Evolutionary conservation across 2,888 invertebrate genomes (phyloP).

Genomic region (Oxycera nigricornis): DNA sequence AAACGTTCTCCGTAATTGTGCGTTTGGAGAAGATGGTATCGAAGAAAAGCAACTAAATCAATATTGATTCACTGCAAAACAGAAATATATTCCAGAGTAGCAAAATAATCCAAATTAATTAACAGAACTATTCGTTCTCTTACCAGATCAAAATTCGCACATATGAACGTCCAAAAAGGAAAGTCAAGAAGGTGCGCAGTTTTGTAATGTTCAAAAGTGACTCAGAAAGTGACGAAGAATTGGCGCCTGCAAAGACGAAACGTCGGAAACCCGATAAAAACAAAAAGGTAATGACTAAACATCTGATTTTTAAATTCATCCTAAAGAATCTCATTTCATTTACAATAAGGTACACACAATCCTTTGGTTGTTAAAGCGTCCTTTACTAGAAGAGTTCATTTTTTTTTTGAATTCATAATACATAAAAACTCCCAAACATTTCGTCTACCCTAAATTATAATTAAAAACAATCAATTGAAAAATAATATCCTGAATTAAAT

Average conservation of each 20-base stretch:
- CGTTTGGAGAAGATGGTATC: no score
- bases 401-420: neutral
- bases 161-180: slow-evolving; percentile 53
- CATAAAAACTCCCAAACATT: no score
- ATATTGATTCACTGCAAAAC: neutral
- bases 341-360: no score
- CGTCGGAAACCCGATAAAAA: slow-evolving; percentile 49
- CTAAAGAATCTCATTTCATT: no score
- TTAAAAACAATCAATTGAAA: no score
- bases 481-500: no score
- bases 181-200: slow-evolving; percentile 53
- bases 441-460: no score
- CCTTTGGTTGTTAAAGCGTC: no score
- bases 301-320: neutral
- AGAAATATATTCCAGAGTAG: neutral
- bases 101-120: no score
- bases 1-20: neutral
- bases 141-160: slow-evolving; percentile 55
- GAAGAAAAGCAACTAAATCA: no score
- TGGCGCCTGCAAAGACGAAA: slow-evolving; percentile 46
- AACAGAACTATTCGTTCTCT: slow-evolving; percentile 26
- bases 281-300: slow-evolving; percentile 47
- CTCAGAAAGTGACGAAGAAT: slow-evolving; percentile 49
- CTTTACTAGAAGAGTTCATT: neutral
- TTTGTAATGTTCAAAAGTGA: slow-evolving; percentile 53